Percentiles rank a stretch among this genome's conserved stretches.
Conservation (phyloP, 2,888 invertebrate species). For the Agrilus cyanescens region DNA sequence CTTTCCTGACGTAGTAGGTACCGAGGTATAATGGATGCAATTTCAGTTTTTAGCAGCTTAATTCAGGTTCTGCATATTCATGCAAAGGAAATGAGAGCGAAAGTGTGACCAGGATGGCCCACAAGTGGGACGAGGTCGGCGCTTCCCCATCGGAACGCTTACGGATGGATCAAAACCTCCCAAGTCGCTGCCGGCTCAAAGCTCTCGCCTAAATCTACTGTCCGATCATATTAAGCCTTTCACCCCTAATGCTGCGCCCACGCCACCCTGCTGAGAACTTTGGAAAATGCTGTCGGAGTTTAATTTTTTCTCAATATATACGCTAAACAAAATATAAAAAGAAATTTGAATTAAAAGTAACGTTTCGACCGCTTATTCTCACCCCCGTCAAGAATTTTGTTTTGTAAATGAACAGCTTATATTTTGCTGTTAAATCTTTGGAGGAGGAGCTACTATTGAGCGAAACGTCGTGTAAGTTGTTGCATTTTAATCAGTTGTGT, state of each 20-base stretch:
- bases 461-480: no score
- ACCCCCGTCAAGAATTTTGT: no score
- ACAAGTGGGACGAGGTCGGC: conserved; percentile 4
- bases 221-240: conserved; percentile 23
- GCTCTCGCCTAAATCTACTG: conserved; percentile 25
- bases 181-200: conserved; percentile 10
- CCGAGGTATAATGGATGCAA: conserved; percentile 20
- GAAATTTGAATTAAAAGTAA: no score
- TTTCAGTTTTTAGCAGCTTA: conserved; percentile 36
- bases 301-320: conserved; percentile 21
- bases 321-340: no score
- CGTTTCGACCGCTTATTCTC: no score
- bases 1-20: no score
- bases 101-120: conserved; percentile 8
- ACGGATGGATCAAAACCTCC: conserved; percentile 32
- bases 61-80: conserved; percentile 36
- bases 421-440: no score
- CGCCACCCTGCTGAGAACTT: conserved; percentile 27
- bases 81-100: conserved; percentile 25
- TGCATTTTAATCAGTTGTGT: no score
- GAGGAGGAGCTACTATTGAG: no score
- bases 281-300: conserved; percentile 28
- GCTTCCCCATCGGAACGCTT: conserved; percentile 1
- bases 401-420: no score
- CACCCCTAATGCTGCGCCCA: no score